Evolutionary conservation across 1,140 invertebrate species (phyloP).

Genomic region (Drosophila lowei): DNA sequence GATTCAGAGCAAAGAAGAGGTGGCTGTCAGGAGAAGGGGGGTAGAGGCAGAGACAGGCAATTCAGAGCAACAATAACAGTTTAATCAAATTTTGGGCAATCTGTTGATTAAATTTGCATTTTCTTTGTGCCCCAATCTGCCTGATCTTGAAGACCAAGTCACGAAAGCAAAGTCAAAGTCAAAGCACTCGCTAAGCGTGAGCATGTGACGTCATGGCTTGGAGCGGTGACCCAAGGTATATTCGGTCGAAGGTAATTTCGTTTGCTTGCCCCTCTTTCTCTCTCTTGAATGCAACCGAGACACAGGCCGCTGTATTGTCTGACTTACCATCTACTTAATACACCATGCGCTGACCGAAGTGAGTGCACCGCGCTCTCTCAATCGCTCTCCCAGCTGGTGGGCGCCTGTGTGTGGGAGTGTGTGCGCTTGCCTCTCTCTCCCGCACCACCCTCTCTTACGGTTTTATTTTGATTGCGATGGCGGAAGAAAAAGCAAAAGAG

Average conservation of each 20-base stretch:
- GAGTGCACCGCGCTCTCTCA: slow-evolving; percentile 25
- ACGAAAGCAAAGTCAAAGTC: slow-evolving; percentile 1
- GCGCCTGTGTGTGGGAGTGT: slow-evolving; percentile 42
- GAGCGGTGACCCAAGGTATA: slow-evolving; percentile 25
- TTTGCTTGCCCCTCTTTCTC: too few relatives aligned
- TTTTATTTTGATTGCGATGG: background rate
- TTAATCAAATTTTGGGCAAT: background rate
- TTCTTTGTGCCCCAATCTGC: too few relatives aligned
- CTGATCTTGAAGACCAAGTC: slow-evolving; percentile 5
- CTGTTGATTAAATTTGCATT: too few relatives aligned
- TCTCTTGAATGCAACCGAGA: too few relatives aligned
- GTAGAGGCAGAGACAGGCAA: background rate
- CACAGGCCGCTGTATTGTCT: too few relatives aligned
- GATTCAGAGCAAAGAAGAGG: background rate
- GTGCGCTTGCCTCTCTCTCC: slow-evolving; percentile 34
- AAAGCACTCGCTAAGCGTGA: background rate
- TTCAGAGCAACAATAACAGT: background rate
- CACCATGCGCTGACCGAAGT: too few relatives aligned
- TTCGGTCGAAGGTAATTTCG: too few relatives aligned
- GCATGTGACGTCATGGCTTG: slow-evolving; percentile 55
- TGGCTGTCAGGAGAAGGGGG: too few relatives aligned
- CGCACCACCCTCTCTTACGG: slow-evolving; percentile 19
- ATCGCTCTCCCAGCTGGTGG: background rate
- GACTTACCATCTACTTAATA: too few relatives aligned
- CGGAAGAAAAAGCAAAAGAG: slow-evolving; percentile 25